Percentiles rank a stretch among this genome's conserved stretches.
These are phyloP conservation scores for Rhaphigaster nebulosa DNA, from an alignment of 2,888 invertebrate species.

Conservation along the genomic window DNA sequence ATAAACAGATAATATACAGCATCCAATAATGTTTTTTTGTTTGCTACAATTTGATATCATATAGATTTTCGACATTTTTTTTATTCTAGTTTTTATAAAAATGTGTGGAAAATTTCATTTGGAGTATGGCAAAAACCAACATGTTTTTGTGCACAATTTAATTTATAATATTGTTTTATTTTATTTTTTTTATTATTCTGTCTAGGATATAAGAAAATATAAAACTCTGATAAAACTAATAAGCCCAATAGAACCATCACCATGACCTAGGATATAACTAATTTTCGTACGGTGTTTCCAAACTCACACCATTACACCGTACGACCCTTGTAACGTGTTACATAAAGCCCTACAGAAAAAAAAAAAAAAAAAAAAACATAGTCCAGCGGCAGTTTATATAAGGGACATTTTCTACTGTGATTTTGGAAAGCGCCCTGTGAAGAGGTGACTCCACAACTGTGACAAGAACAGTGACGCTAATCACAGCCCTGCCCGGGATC, in stretches of 20 bases:
- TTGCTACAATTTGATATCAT: no score
- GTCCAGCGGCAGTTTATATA: slow-evolving; percentile 1
- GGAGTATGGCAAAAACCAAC: no score
- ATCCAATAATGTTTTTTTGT: no score
- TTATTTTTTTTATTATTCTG: no score
- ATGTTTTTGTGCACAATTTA: no score
- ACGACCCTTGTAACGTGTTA: slow-evolving; percentile 28
- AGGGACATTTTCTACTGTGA: slow-evolving; percentile 35
- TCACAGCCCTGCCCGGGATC: slow-evolving; percentile 2
- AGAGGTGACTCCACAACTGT: slow-evolving; percentile 19
- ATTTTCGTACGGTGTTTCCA: slow-evolving; percentile 37
- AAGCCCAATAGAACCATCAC: neutral
- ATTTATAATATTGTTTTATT: no score
- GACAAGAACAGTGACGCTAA: neutral
- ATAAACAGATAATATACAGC: no score
- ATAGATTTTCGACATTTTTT: no score
- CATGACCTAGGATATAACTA: neutral
- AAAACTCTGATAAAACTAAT: neutral
- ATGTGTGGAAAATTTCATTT: no score
- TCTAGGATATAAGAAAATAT: neutral
- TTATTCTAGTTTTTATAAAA: no score
- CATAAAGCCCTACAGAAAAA: neutral
- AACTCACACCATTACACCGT: slow-evolving; percentile 18
- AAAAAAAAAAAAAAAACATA: neutral
- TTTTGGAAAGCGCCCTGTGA: slow-evolving; percentile 32